Evolutionary conservation across 2,113 vertebrate species (phyloP).

Genomic region (Lagenorhynchus albirostris): DNA sequence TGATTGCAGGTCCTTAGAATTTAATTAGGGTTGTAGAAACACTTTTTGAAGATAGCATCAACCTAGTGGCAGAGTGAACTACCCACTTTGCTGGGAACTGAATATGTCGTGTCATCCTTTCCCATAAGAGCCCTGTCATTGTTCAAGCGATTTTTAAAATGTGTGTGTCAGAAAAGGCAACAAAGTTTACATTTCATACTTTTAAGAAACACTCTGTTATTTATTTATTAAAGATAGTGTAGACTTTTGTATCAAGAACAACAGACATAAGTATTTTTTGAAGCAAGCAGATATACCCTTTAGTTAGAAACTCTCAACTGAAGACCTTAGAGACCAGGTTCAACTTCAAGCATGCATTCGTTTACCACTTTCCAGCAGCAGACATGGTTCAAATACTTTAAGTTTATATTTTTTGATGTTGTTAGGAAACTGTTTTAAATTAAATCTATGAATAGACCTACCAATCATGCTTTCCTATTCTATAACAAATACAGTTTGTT

Average conservation of each 20-base stretch:
- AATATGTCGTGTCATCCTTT: slow-evolving; percentile 64
- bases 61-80: neutral
- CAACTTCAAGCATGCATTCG: slow-evolving; percentile 71
- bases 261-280: slow-evolving; percentile 84
- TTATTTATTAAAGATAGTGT: slow-evolving; percentile 87
- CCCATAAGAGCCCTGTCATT: slow-evolving; percentile 75
- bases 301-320: slow-evolving; percentile 79
- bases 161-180: slow-evolving; percentile 75
- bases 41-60: slow-evolving; percentile 58
- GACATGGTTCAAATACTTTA: slow-evolving; percentile 70
- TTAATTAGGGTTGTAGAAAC: slow-evolving; percentile 75
- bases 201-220: slow-evolving; percentile 83
- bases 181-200: slow-evolving; percentile 90
- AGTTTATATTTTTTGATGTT: slow-evolving; percentile 81
- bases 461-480: slow-evolving; percentile 74
- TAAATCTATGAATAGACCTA: slow-evolving; percentile 75
- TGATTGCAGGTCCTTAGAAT: slow-evolving; percentile 66
- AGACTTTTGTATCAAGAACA: slow-evolving; percentile 85
- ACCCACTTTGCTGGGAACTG: slow-evolving; percentile 51
- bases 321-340: slow-evolving; percentile 71
- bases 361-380: slow-evolving; percentile 77
- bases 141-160: slow-evolving; percentile 67
- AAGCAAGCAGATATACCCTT: slow-evolving; percentile 77
- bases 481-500: slow-evolving; percentile 75
- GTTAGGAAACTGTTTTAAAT: slow-evolving; percentile 78